These are phyloP conservation scores for Lithophane socia DNA, from an alignment of 2,888 invertebrate species.

Conservation along the genomic window DNA sequence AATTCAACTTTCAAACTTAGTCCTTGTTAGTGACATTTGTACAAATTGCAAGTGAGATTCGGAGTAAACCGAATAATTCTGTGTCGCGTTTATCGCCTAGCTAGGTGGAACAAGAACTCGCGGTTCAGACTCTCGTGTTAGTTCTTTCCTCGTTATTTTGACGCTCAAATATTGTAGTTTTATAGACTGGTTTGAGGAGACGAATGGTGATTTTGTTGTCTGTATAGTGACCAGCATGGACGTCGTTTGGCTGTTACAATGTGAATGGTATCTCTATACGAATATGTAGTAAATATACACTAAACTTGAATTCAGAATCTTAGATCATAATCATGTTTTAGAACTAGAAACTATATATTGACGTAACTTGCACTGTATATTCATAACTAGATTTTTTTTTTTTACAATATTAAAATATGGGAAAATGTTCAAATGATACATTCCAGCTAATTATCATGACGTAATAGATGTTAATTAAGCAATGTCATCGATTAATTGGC, in stretches of 20 bases:
- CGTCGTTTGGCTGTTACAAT: not conserved
- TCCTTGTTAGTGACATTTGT: constrained; percentile 62
- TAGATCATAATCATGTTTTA: too few relatives aligned
- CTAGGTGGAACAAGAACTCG: constrained; percentile 23
- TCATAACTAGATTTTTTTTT: too few relatives aligned
- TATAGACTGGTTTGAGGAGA: not conserved
- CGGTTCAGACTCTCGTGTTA: constrained; percentile 11
- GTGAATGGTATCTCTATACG: too few relatives aligned
- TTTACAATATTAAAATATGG: not conserved
- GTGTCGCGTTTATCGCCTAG: constrained; percentile 42
- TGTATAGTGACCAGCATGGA: not conserved
- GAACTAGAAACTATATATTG: too few relatives aligned
- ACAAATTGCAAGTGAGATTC: constrained; percentile 61
- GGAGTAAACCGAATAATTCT: constrained; percentile 54
- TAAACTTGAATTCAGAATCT: too few relatives aligned
- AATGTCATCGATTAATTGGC: not conserved
- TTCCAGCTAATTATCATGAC: not conserved
- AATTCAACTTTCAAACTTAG: constrained; percentile 57
- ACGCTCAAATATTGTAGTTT: not conserved
- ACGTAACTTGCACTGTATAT: too few relatives aligned
- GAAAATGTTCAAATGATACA: not conserved
- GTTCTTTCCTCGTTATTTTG: constrained; percentile 32
- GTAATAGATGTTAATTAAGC: not conserved
- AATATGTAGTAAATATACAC: not conserved
- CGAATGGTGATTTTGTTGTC: not conserved